A percentile compares a stretch with the other conserved stretches of the same genome.
phyloP scores from a whole-genome alignment of 2,888 invertebrate species.

The Dinocampus coccinellae region DNA sequence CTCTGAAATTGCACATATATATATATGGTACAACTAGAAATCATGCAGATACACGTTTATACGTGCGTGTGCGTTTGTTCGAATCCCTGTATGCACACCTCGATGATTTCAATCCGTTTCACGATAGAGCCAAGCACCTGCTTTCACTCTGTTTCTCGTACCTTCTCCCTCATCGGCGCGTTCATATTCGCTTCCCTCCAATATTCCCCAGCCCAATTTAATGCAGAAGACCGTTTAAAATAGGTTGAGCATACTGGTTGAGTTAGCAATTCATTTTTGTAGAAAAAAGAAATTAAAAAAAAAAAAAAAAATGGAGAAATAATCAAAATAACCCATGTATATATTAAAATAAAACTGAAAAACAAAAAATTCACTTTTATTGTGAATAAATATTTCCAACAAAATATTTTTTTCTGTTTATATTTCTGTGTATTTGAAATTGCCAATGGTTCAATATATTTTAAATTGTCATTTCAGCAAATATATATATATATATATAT shows the following conservation, averaged over 20 bases:
- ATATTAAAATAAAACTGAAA: neutral
- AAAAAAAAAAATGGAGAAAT: too few species aligned
- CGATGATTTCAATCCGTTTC: conserved; percentile 55
- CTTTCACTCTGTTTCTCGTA: neutral
- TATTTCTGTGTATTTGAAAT: neutral
- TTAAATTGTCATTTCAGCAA: neutral
- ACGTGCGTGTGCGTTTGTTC: conserved; percentile 42
- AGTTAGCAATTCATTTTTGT: conserved; percentile 27
- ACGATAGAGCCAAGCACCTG: conserved; percentile 38
- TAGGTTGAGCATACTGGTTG: conserved; percentile 28
- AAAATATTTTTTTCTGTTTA: neutral
- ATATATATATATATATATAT: neutral
- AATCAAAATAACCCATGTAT: neutral
- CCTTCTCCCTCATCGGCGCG: conserved; percentile 13
- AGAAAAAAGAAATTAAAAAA: too few species aligned
- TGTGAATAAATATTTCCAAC: neutral
- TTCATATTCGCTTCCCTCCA: neutral
- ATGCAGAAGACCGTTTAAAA: conserved; percentile 29
- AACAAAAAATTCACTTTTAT: neutral
- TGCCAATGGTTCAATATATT: neutral
- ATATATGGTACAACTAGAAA: conserved; percentile 14
- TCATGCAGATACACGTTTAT: conserved; percentile 18
- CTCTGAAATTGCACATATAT: conserved; percentile 23
- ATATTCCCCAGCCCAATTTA: neutral
- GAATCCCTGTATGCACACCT: conserved; percentile 42